Base-by-base conservation (phyloP, 2,797 vertebrate species). In the Eutrigla gurnardus region DNA sequence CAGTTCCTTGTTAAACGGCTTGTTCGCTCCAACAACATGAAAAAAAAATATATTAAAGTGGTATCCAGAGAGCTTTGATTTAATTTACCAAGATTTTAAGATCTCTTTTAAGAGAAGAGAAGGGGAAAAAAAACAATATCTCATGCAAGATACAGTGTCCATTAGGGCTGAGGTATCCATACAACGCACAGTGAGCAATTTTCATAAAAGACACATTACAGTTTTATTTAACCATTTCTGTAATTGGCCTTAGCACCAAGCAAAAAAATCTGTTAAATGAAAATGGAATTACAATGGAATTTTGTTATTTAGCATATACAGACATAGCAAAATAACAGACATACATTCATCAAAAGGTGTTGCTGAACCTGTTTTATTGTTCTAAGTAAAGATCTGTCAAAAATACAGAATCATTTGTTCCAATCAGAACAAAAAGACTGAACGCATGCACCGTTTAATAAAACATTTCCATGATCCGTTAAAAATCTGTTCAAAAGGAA, bases 391-490 rank as follows among this genome's bases (percentile, higher is more conserved):
- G 81, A 80, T 89, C 85, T 89, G 76, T 92, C 87, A 92, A 93
- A 94, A 93, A 94, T 91, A 91, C 92, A 88, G 83, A 78, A 89
- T 85, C 49, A 11, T 89, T 92, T 89, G 84, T 87, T 91, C 84
- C 40, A 77, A 79, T 49, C 70, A 88, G 82, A 91, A 91, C 89
- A 88, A 75, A 87, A 86, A 82, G 78, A 87, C 73, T 72, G 80
- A 89, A 87, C 80, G 86, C 91, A 91, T 93, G 92, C 93, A 94
- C 71, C 57, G 82, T 93, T 93, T 91, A 84, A 91, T 91, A 94
- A 94, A 94, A 93, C 88, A 80, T 86, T 86, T 85, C 37, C 73
- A 84, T 84, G 81, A 92, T 81, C 82, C 87, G 77, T 90, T 91
- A 93, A 94, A 95, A 94, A 92, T 92, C 74, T 92, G 77, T 86